These are phyloP conservation scores for Bombus difficillimus DNA, from an alignment of 1,140 invertebrate genomes.

Conservation along the genomic window DNA sequence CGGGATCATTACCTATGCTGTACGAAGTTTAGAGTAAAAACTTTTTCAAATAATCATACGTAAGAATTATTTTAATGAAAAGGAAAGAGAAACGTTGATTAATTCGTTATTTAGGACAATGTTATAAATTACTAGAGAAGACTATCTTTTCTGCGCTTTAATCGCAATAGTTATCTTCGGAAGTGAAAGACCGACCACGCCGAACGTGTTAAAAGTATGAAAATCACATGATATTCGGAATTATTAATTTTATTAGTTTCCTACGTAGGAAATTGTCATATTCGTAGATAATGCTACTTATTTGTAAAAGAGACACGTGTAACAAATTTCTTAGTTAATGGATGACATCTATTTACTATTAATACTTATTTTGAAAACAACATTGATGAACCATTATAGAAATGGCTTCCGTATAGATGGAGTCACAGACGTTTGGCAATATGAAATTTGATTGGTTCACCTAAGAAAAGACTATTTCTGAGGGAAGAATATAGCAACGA, in stretches of 20 bases:
- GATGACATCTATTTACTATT: neutral
- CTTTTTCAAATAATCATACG: neutral
- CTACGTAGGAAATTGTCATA: neutral
- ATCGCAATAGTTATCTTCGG: neutral
- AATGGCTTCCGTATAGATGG: slow-evolving; percentile 1
- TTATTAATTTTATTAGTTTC: neutral
- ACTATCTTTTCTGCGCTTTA: neutral
- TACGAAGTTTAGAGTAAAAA: neutral
- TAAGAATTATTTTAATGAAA: neutral
- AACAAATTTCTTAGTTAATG: neutral
- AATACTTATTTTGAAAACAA: neutral
- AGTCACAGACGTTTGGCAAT: neutral
- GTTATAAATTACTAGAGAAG: neutral
- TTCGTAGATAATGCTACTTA: neutral
- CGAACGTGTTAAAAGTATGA: neutral
- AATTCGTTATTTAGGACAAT: neutral
- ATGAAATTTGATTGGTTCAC: neutral
- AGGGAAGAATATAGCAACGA: neutral
- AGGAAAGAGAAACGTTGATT: neutral
- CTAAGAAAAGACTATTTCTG: neutral
- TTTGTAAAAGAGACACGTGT: neutral
- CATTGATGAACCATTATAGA: neutral
- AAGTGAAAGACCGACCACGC: neutral
- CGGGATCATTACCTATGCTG: neutral
- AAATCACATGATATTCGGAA: neutral